phyloP scores from a whole-genome alignment of 2,113 vertebrate genomes.

The Bubo blakistoni region DNA sequence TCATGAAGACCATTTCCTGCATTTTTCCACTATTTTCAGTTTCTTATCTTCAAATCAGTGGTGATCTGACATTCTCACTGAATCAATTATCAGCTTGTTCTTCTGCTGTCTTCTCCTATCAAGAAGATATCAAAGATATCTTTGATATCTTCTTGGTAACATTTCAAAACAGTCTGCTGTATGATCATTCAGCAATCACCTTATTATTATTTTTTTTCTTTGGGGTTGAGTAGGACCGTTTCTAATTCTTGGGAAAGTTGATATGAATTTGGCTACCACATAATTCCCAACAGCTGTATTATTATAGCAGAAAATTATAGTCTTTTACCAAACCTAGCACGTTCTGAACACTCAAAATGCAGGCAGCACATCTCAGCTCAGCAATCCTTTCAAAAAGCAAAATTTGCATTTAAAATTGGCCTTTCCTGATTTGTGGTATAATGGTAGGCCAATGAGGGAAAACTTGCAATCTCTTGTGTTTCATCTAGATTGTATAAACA shows the following conservation, averaged over 20 bases:
- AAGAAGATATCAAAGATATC: not conserved
- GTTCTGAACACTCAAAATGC: not conserved
- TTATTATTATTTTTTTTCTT: not conserved
- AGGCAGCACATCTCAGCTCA: not conserved
- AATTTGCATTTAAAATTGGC: conserved; percentile 23
- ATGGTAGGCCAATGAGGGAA: not conserved
- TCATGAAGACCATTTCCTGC: not conserved
- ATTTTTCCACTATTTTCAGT: not conserved
- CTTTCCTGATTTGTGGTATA: not conserved
- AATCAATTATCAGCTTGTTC: not conserved
- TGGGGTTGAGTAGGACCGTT: not conserved
- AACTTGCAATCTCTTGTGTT: not conserved
- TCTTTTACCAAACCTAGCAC: not conserved
- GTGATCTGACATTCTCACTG: not conserved
- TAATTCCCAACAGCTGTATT: conserved; percentile 12
- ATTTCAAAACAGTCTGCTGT: not conserved
- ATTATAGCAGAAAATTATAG: conserved; percentile 35
- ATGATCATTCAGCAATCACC: not conserved
- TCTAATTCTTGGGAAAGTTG: not conserved
- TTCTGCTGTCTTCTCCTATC: not conserved
- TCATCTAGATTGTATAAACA: not conserved
- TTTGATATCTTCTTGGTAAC: not conserved
- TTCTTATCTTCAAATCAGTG: not conserved
- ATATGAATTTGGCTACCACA: not conserved
- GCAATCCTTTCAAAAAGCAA: not conserved